Evolutionary conservation across 2,797 vertebrate genomes (phyloP), one percentile per base, ranked within the genome.

Genomic region (Catostomus latipinnis): DNA sequence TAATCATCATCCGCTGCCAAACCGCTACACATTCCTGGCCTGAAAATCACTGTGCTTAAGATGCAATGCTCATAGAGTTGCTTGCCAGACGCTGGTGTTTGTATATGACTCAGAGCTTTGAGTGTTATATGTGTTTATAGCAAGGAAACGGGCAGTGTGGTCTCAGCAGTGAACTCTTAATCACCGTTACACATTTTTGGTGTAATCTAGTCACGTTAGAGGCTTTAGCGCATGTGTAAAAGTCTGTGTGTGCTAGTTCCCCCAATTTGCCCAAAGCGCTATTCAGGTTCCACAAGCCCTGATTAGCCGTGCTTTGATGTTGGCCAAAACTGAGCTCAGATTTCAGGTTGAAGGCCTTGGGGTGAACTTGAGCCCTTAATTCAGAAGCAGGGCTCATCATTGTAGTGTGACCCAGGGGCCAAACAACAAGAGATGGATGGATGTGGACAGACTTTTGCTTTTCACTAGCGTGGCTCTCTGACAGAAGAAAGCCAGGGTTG

Each of bases 271-370:
- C 74, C 45, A 46, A n/a, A 56, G 71, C 14, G 2, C 50, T 80
- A 67, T 86, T 68, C 0, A 11, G 58, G 85, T 84, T 88, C 85
- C 83, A 58, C 22, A 50, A 16, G 16, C 75, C 14, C 18, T 54
- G 60, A 74, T 72, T 75, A 68, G 71, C 69, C 60, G 1, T 45
- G 68, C 83, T 86, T 88, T 88, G 84, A 88, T 86, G 85, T 83
- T 49, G 82, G 54, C 81, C 46, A 4, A 50, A 63, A 76, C 60
- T 58, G 60, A 49, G 73, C 74, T 86, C 11, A 1, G 71, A 1
- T 86, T 86, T 85, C 78, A 18, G 66, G 79, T 72, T 6, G 63
- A 81, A 77, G 73, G 75, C 83, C 49, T n/a, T 11, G 8, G 18
- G 9, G 66, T 81, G 78, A 86, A 85, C 83, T 74, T 78, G 81